These are phyloP conservation scores for Zaprionus capensis DNA, from an alignment of 1,140 invertebrate species.

Conservation along the genomic window DNA sequence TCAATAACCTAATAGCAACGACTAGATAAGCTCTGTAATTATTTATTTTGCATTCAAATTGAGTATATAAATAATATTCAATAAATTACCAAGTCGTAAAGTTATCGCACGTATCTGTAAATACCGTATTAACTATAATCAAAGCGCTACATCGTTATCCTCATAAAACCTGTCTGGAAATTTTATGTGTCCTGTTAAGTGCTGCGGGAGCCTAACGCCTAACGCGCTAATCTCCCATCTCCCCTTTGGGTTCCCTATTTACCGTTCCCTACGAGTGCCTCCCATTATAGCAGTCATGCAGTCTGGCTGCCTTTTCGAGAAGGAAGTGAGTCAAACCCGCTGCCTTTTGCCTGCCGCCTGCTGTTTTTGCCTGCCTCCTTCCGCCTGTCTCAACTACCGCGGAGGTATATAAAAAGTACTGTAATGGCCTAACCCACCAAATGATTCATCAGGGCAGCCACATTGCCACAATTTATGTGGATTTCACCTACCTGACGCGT, in stretches of 20 bases:
- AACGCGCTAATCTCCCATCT: background rate
- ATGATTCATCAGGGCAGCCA: slow-evolving; percentile 64
- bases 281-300: slow-evolving; percentile 31
- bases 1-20: background rate
- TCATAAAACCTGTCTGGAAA: slow-evolving; percentile 4
- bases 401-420: slow-evolving; percentile 7
- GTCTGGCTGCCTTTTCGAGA: slow-evolving; percentile 23
- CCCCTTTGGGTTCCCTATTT: background rate
- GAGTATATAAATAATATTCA: background rate
- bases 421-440: slow-evolving; percentile 61
- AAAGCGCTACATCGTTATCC: background rate
- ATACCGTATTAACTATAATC: background rate
- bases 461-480: slow-evolving; percentile 44
- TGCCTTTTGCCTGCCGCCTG: background rate
- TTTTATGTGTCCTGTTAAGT: slow-evolving; percentile 6
- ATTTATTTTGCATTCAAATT: background rate
- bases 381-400: slow-evolving; percentile 6
- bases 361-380: background rate
- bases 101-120: background rate
- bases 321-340: slow-evolving; percentile 25
- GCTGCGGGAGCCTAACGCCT: background rate
- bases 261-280: background rate
- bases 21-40: background rate
- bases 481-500: slow-evolving; percentile 50
- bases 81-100: background rate